Evolutionary conservation across 2,113 vertebrate genomes (phyloP).

Genomic region (Cyanoderma ruficeps): DNA sequence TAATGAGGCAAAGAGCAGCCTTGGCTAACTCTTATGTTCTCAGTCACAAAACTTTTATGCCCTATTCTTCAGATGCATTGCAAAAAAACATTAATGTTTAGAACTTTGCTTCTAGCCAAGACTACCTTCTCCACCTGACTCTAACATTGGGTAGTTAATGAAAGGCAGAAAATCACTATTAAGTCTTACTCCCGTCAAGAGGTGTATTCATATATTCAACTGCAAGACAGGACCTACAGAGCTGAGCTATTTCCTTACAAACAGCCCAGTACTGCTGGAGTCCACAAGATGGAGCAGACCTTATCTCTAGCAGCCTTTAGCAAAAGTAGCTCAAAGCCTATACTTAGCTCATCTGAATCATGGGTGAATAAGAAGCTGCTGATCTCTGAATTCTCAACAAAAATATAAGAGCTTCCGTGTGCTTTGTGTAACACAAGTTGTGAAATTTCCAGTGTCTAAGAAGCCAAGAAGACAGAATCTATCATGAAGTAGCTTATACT

Average conservation of each 20-base stretch:
- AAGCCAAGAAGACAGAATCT: background rate
- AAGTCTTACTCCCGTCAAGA: background rate
- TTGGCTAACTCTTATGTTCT: background rate
- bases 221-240: background rate
- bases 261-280: background rate
- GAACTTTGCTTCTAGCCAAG: background rate
- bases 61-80: background rate
- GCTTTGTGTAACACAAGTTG: background rate
- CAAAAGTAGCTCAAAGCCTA: background rate
- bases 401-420: background rate
- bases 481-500: background rate
- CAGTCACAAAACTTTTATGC: background rate
- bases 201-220: background rate
- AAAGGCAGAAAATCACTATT: background rate
- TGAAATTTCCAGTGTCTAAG: background rate
- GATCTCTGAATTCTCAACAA: background rate
- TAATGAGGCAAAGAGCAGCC: background rate
- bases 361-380: constrained; percentile 13
- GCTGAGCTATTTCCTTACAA: background rate
- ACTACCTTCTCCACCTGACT: background rate
- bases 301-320: background rate
- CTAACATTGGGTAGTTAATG: background rate
- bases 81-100: background rate
- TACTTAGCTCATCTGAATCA: background rate
- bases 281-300: constrained; percentile 50